These are phyloP conservation scores for Drosophila histrio DNA, from an alignment of 2,888 invertebrate genomes.

Conservation along the genomic window DNA sequence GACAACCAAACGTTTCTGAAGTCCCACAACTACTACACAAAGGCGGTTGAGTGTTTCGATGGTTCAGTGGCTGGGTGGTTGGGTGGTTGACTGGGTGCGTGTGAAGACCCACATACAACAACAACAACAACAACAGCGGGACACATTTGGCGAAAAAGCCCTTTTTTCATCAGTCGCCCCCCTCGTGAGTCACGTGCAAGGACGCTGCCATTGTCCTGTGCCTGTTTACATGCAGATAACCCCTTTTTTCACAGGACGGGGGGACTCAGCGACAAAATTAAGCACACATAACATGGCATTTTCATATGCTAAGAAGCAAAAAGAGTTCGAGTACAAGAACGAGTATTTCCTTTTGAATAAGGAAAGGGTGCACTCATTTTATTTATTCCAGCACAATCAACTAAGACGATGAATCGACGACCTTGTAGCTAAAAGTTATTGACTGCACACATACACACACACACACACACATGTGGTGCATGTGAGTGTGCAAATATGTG, in stretches of 20 bases:
- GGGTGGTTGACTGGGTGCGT: constrained; percentile 1
- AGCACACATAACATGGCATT: constrained; percentile 51
- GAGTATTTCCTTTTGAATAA: constrained; percentile 15
- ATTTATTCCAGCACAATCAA: constrained; percentile 69
- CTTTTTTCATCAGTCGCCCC: constrained; percentile 1
- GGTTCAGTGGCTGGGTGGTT: background rate
- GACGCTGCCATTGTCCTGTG: constrained; percentile 39
- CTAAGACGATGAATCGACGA: constrained; percentile 58
- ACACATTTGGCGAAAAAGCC: background rate
- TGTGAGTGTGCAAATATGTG: constrained; percentile 76
- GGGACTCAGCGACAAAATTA: constrained; percentile 35
- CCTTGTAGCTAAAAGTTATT: constrained; percentile 70
- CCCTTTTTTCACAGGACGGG: background rate
- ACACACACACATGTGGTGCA: constrained; percentile 19
- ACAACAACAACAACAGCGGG: background rate
- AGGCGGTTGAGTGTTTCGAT: background rate
- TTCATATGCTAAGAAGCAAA: constrained; percentile 38
- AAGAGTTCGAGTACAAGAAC: background rate
- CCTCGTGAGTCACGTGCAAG: constrained; percentile 61
- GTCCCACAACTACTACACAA: constrained; percentile 49
- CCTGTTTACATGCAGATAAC: constrained; percentile 67
- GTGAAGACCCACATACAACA: constrained; percentile 48
- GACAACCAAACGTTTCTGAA: constrained; percentile 52
- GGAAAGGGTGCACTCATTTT: constrained; percentile 31
- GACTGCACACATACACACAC: constrained; percentile 47